A percentile compares a stretch with the other conserved stretches of the same genome.
Evolutionary conservation across 1,140 invertebrate genomes (phyloP).

Genomic region (Papilio polytes): DNA sequence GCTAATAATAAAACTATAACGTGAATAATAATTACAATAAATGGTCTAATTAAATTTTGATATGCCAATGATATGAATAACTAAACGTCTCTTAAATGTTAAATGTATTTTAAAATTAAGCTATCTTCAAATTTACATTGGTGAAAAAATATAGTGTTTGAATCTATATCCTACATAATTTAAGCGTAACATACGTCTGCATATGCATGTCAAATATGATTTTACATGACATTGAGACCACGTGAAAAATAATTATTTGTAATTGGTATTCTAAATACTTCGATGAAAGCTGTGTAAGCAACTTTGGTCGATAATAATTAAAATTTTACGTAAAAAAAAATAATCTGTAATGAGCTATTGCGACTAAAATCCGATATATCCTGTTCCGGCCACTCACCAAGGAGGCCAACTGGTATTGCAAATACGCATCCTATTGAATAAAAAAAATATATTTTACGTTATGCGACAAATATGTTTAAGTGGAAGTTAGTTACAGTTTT

Average conservation of each 20-base stretch:
- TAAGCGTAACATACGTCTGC: slow-evolving; percentile 1
- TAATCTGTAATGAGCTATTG: slow-evolving; percentile 47
- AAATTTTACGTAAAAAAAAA: slow-evolving; percentile 44
- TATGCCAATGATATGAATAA: neutral
- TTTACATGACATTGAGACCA: neutral
- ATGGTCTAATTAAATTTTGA: neutral
- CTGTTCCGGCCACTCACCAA: slow-evolving; percentile 75
- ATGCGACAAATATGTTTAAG: slow-evolving; percentile 21
- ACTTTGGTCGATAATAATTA: slow-evolving; percentile 52
- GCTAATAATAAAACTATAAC: neutral
- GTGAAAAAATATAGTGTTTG: neutral
- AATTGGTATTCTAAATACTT: slow-evolving; percentile 41
- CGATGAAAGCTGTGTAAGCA: slow-evolving; percentile 67
- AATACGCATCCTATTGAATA: slow-evolving; percentile 80
- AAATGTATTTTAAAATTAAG: slow-evolving; percentile 11
- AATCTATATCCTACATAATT: slow-evolving; percentile 12
- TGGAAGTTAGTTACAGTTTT: slow-evolving; percentile 42
- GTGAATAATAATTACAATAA: neutral
- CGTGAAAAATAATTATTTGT: neutral
- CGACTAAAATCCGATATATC: slow-evolving; percentile 50
- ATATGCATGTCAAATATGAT: neutral
- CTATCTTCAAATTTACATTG: slow-evolving; percentile 8
- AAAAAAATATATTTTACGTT: slow-evolving; percentile 68
- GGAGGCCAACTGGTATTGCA: slow-evolving; percentile 80
- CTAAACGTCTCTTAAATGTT: neutral